phyloP scores from a whole-genome alignment of 2,888 invertebrate genomes.

The Metalampra italica region DNA sequence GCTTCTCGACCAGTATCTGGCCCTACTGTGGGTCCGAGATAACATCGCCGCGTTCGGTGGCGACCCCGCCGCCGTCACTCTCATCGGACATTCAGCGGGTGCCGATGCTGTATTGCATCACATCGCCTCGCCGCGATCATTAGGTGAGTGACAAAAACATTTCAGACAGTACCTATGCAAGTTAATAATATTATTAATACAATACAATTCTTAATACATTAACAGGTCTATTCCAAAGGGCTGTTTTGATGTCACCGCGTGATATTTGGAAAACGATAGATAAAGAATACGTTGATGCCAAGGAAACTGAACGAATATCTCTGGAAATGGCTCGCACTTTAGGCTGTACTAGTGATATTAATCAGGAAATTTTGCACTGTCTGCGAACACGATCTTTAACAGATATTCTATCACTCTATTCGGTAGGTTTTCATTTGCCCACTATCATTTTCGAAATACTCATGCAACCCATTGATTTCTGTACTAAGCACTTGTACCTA shows the following conservation, averaged over 20 bases:
- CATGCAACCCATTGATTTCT: background rate
- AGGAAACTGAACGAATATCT: constrained; percentile 66
- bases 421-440: constrained; percentile 34
- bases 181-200: background rate
- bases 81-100: constrained; percentile 90
- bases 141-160: constrained; percentile 55
- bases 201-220: background rate
- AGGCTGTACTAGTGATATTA: constrained; percentile 70
- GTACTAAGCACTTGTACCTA: background rate
- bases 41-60: constrained; percentile 90
- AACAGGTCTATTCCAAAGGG: constrained; percentile 81
- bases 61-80: constrained; percentile 86
- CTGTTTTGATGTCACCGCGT: constrained; percentile 83
- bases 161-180: background rate
- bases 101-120: constrained; percentile 84
- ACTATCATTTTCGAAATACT: background rate
- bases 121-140: constrained; percentile 81
- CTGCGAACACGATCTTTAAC: constrained; percentile 78
- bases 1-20: constrained; percentile 90
- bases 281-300: constrained; percentile 33
- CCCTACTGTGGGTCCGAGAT: constrained; percentile 86
- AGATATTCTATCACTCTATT: constrained; percentile 75
- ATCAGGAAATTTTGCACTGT: constrained; percentile 79
- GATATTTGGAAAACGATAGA: constrained; percentile 60
- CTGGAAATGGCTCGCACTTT: constrained; percentile 76